Evolutionary conservation across 2,113 vertebrate genomes (phyloP).

Genomic region (Petroica traversi): DNA sequence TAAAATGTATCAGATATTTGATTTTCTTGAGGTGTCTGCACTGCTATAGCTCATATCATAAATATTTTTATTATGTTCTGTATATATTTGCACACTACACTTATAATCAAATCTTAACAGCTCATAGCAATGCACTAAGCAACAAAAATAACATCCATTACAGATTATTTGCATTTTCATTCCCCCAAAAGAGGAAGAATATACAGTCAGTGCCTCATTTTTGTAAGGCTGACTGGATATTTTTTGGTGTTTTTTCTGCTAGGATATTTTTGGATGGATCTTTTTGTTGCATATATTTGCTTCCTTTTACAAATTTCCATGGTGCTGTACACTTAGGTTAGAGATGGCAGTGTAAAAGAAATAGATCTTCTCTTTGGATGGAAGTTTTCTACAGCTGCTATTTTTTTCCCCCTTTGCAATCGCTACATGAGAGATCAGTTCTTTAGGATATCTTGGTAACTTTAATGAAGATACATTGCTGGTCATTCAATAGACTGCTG

Average conservation of each 20-base stretch:
- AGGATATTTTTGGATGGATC: background rate
- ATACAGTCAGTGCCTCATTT: background rate
- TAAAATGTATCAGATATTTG: background rate
- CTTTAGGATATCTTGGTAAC: background rate
- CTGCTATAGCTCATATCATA: background rate
- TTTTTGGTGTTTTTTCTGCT: background rate
- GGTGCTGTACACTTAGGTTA: background rate
- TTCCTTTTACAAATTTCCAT: background rate
- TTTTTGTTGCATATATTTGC: background rate
- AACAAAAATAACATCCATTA: background rate
- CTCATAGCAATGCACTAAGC: background rate
- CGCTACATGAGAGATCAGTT: background rate
- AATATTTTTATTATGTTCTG: background rate
- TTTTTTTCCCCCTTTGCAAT: background rate
- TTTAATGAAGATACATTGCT: background rate
- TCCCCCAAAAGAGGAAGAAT: background rate
- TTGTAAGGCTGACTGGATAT: background rate
- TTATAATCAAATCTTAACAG: background rate
- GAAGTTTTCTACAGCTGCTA: background rate
- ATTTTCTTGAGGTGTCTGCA: background rate
- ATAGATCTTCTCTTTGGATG: background rate
- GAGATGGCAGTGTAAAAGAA: background rate
- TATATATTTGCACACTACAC: background rate
- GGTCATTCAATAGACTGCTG: background rate
- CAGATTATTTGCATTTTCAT: background rate